phyloP scores from a whole-genome alignment of 2,888 invertebrate species.

The Diploptera punctata region DNA sequence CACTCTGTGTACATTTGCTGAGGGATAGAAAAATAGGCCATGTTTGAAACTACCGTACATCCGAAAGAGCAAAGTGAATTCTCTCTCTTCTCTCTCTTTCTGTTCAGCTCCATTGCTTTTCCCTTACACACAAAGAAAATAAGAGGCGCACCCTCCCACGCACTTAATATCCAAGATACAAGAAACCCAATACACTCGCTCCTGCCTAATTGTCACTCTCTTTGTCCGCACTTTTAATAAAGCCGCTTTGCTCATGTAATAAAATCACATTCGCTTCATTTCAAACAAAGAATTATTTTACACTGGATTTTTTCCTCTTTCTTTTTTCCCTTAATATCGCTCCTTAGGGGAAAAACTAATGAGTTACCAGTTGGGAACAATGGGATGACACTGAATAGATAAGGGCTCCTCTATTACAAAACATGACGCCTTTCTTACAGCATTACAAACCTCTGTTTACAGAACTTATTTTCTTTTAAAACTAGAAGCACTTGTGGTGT shows the following conservation, averaged over 20 bases:
- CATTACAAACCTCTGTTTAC: too few species aligned
- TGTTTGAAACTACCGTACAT: too few species aligned
- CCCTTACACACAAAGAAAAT: not conserved
- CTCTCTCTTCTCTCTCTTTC: not conserved
- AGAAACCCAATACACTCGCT: not conserved
- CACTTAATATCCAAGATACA: slow-evolving; percentile 8
- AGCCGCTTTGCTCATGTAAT: slow-evolving; percentile 33
- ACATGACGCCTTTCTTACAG: too few species aligned
- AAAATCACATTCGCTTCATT: slow-evolving; percentile 33
- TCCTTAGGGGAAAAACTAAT: slow-evolving; percentile 19
- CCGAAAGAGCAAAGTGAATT: not conserved
- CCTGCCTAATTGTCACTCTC: slow-evolving; percentile 6
- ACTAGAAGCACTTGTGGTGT: too few species aligned
- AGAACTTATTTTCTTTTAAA: too few species aligned
- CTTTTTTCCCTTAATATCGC: slow-evolving; percentile 14
- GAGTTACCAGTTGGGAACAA: slow-evolving; percentile 3
- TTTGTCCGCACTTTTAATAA: slow-evolving; percentile 31
- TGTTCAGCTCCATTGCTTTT: not conserved
- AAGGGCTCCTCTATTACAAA: too few species aligned
- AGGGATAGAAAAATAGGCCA: too few species aligned
- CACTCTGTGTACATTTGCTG: too few species aligned
- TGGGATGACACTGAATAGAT: slow-evolving; percentile 6
- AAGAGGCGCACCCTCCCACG: too few species aligned
- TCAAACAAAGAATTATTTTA: slow-evolving; percentile 35
- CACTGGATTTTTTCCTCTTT: slow-evolving; percentile 11